These are phyloP conservation scores for Pocillopora damicornis DNA, from an alignment of 64 coral and sea anemone genomes.

Conservation along the genomic window DNA sequence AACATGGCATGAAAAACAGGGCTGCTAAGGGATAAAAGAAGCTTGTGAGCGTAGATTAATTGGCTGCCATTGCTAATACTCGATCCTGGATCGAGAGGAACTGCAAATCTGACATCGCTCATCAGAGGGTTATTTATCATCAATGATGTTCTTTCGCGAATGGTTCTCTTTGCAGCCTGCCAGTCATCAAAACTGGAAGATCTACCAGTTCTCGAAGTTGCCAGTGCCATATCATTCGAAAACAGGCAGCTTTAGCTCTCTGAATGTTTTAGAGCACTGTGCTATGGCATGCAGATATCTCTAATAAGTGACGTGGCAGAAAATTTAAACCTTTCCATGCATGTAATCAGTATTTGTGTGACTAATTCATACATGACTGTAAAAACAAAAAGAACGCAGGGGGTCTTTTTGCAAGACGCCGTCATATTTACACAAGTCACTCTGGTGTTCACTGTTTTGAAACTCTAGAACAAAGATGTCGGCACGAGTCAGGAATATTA, in stretches of 20 bases:
- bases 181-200: neutral
- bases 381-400: neutral
- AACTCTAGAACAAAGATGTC: neutral
- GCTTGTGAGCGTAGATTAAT: constrained; percentile 43
- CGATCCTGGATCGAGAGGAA: constrained; percentile 7
- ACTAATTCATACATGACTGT: neutral
- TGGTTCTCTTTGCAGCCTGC: constrained; percentile 42
- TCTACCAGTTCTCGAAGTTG: neutral
- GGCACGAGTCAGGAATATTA: neutral
- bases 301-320: neutral
- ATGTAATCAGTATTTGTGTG: neutral
- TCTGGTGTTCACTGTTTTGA: neutral
- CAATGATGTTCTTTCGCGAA: constrained; percentile 44
- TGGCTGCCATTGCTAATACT: neutral
- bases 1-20: constrained; percentile 57
- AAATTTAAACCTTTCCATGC: neutral
- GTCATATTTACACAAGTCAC: neutral
- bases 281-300: neutral
- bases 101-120: constrained; percentile 45
- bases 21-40: constrained; percentile 39
- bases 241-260: neutral
- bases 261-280: too few relatives aligned
- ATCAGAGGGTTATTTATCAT: constrained; percentile 58
- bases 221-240: constrained; percentile 13
- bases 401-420: neutral